Conservation (phyloP, 2,888 invertebrate genomes). For the Conus canariensis region DNA sequence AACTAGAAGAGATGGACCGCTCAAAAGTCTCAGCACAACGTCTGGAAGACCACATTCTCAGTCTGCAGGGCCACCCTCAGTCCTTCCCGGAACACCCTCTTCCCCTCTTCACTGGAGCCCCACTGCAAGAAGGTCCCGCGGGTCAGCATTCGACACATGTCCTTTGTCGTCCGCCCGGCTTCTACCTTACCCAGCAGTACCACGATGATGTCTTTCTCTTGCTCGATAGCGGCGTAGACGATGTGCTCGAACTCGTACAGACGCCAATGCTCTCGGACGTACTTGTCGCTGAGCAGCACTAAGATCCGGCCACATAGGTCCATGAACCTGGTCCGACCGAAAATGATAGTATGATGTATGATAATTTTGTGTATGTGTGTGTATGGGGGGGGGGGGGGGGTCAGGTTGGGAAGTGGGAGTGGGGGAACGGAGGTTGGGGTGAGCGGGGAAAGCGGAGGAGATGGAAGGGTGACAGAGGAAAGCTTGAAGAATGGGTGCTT, state of each 20-base stretch:
- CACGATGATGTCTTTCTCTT: conserved; percentile 37
- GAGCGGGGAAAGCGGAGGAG: too few species aligned
- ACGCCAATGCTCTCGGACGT: conserved; percentile 26
- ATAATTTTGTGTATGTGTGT: too few species aligned
- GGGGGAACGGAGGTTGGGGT: too few species aligned
- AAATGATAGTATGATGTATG: too few species aligned
- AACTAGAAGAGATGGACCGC: too few species aligned
- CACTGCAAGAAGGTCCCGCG: conserved; percentile 35
- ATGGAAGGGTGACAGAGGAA: too few species aligned
- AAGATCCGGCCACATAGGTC: conserved; percentile 26
- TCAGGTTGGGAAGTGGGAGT: too few species aligned
- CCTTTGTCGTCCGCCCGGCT: conserved; percentile 33
- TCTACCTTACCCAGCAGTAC: conserved; percentile 31
- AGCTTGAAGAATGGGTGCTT: too few species aligned
- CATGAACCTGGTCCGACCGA: conserved; percentile 24
- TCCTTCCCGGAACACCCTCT: conserved; percentile 19
- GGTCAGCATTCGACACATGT: conserved; percentile 40
- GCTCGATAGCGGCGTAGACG: conserved; percentile 34
- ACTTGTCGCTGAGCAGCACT: conserved; percentile 32
- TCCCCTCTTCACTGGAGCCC: conserved; percentile 11
- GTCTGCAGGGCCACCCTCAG: conserved; percentile 32
- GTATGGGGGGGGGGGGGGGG: too few species aligned
- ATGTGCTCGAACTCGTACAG: conserved; percentile 41
- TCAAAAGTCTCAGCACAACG: too few species aligned
- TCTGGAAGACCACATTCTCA: too few species aligned